Percentiles rank a stretch among this genome's conserved stretches.
Evolutionary conservation across 2,113 vertebrate species (phyloP).

Genomic region (Dunckerocampus dactyliophorus): DNA sequence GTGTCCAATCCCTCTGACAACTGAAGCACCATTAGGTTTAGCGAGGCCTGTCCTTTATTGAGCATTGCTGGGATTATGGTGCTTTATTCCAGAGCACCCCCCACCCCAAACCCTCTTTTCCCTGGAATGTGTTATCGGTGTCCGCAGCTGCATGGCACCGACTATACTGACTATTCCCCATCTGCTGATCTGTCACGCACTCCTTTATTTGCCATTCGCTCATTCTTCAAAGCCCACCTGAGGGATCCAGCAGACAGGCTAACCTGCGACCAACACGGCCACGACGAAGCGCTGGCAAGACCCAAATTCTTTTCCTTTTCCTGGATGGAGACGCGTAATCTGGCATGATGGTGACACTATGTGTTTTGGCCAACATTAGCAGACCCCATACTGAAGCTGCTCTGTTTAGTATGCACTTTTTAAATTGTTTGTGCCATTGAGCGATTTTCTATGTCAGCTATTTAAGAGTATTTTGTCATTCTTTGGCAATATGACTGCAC

Average conservation of each 20-base stretch:
- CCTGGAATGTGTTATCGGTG: constrained; percentile 59
- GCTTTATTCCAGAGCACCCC: constrained; percentile 42
- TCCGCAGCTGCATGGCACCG: constrained; percentile 63
- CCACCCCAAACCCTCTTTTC: constrained; percentile 26
- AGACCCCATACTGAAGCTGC: too few relatives aligned
- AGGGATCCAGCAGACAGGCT: constrained; percentile 42
- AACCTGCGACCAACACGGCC: constrained; percentile 55
- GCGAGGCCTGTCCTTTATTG: constrained; percentile 34
- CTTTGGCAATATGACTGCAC: too few relatives aligned
- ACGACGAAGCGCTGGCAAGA: constrained; percentile 41
- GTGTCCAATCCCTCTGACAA: constrained; percentile 46
- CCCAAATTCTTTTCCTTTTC: constrained; percentile 28
- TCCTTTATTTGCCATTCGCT: constrained; percentile 52
- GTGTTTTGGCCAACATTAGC: too few relatives aligned
- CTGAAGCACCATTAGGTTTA: constrained; percentile 49
- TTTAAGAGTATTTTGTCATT: too few relatives aligned
- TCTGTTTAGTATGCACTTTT: too few relatives aligned
- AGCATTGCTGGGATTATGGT: constrained; percentile 51
- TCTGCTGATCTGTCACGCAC: constrained; percentile 57
- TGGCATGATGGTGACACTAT: neutral
- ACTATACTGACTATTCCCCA: constrained; percentile 43
- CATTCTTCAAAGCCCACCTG: constrained; percentile 54
- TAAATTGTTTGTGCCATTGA: too few relatives aligned
- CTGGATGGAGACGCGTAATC: constrained; percentile 39
- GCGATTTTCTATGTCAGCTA: too few relatives aligned